These are phyloP conservation scores for Pseudolycoriella hygida DNA, from an alignment of 2,888 invertebrate genomes.

Conservation along the genomic window DNA sequence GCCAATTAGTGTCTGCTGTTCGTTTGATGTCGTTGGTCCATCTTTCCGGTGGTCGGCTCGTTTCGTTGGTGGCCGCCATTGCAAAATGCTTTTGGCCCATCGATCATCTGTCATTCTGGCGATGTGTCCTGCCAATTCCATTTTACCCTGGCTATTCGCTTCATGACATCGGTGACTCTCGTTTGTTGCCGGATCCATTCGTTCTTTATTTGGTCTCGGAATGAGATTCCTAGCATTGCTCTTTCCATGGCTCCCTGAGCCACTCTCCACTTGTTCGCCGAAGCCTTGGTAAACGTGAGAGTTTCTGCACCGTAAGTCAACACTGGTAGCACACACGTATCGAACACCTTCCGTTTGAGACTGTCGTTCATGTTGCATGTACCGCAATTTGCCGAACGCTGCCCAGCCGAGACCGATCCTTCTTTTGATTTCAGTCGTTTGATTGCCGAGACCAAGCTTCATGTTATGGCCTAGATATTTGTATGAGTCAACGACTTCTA, in stretches of 20 bases:
- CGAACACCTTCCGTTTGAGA: slow-evolving; percentile 5
- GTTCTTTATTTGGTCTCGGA: slow-evolving; percentile 10
- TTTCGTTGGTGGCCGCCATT: neutral
- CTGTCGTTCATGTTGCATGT: slow-evolving; percentile 2
- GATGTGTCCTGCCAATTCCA: neutral
- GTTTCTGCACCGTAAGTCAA: slow-evolving; percentile 12
- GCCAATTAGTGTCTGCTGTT: neutral
- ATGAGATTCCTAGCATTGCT: neutral
- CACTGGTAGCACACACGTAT: slow-evolving; percentile 11
- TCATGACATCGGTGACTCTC: slow-evolving; percentile 8
- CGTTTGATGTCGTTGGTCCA: neutral
- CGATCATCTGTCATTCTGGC: neutral
- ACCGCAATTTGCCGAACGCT: slow-evolving; percentile 10
- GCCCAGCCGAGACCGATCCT: slow-evolving; percentile 11
- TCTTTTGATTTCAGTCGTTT: no score
- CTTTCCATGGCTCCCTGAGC: slow-evolving; percentile 6
- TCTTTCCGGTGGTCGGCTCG: neutral
- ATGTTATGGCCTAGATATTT: no score
- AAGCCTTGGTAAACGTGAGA: slow-evolving; percentile 9
- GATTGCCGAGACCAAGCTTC: no score
- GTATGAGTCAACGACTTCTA: no score
- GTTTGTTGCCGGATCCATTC: slow-evolving; percentile 6
- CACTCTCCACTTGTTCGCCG: slow-evolving; percentile 5
- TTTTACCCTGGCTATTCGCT: slow-evolving; percentile 1
- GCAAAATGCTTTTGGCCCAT: neutral